Evolutionary conservation across 2,888 invertebrate species (phyloP), one percentile per base, ranked within the genome.

Genomic region (Pasiphila rectangulata): DNA sequence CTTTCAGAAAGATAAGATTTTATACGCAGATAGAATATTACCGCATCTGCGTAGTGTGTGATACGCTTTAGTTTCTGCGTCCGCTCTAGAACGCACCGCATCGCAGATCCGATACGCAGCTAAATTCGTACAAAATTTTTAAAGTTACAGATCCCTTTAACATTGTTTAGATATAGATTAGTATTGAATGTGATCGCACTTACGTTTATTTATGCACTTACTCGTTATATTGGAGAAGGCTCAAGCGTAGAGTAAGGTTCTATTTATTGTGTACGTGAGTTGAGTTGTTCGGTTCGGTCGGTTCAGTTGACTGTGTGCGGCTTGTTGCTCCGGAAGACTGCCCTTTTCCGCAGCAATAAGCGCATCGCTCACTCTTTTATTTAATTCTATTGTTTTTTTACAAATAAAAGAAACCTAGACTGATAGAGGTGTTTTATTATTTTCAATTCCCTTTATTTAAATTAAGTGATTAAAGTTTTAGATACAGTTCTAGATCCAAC

Each of bases 311-410:
- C 55, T 57, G 63, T 54, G 64, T 77, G 80, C 75, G 60, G 75
- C 86, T 83, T 84, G 79, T 88, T 87, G 87, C 86, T 83, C 87
- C 86, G 87, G 87, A 88, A 88, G 87, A 88, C 87, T 64, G 61
- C 59, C 72, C 85, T 88, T 88, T 88, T 87, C 88, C 88, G 84
- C 84, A 70, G 85, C 85, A 88, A 87, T 77, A 83, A 87, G 86
- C 81, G 80, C 81, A 80, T 69, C 76, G 79, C 79, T 83, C 77
- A 79, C 68, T 82, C 72, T 81, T 80, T 83, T 79, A 82, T 83
- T 83, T 81, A 73, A 79, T 77, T 72, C 72, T 79, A 72, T 83
- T 83, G 74, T 79, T 85, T 83, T 79, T 87, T 83, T 83, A 84
- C 77, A 83, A 87, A 85, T 85, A 84, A 86, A 87, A 77, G 68